A percentile compares a stretch with the other conserved stretches of the same genome.
Conservation (phyloP, 2,888 invertebrate genomes). For the Cinara cedri region DNA sequence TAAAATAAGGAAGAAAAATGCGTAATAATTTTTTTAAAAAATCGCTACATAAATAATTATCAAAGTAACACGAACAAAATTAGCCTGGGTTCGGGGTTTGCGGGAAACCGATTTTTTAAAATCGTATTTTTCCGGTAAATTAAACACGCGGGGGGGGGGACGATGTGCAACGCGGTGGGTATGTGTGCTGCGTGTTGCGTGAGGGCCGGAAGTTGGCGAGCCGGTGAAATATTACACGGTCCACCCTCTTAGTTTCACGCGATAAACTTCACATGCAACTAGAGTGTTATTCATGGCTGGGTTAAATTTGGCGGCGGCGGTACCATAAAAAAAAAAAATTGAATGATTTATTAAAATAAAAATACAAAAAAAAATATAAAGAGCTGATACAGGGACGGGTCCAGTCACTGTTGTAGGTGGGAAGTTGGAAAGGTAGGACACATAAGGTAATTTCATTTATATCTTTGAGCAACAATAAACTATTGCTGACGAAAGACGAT, state of each 20-base stretch:
- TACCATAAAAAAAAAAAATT: conserved; percentile 36
- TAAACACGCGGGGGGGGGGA: conserved; percentile 35
- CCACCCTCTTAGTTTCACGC: conserved; percentile 57
- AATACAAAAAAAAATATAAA: background rate
- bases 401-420: no score
- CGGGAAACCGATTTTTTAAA: conserved; percentile 42
- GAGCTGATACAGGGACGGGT: no score
- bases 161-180: background rate
- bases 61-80: conserved; percentile 18
- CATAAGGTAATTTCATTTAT: no score
- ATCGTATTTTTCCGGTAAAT: conserved; percentile 56
- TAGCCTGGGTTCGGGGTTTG: conserved; percentile 1
- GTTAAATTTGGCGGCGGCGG: conserved; percentile 1
- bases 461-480: no score
- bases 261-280: conserved; percentile 54
- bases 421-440: no score
- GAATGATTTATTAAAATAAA: conserved; percentile 11
- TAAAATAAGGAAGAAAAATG: no score
- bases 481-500: no score
- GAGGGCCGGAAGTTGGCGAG: conserved; percentile 50
- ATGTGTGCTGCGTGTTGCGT: background rate
- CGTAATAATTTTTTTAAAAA: no score
- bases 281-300: conserved; percentile 45
- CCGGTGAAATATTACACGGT: conserved; percentile 57
- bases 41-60: no score